Evolutionary conservation across 2,113 vertebrate genomes (phyloP), one percentile per base, ranked within the genome.

Genomic region (Lepus timidus): DNA sequence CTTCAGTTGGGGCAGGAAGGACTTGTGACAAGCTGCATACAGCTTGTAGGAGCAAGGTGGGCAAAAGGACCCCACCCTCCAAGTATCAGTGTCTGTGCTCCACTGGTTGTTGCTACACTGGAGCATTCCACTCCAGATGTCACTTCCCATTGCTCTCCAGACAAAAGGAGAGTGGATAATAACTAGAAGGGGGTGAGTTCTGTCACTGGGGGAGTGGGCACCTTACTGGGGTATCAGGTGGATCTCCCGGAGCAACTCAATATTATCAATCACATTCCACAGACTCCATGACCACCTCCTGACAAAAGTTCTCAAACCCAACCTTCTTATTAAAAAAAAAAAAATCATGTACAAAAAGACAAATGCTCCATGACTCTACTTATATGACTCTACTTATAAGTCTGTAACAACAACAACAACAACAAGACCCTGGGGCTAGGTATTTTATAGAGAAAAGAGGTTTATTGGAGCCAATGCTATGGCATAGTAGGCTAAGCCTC

Each of bases 101-200:
- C 49, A 39, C n/a, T n/a, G n/a, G 14, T 31, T n/a, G 25, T 44
- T 33, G 17, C 25, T 55, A 23, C 4, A 0, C 0, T 6, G 10
- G 58, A 2, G n/a, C 3, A 1, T 20, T 65, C 29, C 25, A 36
- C n/a, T 27, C 5, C n/a, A 64, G 10, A 12, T 51, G 23, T 20
- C 52, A 20, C 39, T 55, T 36, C 36, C 11, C 65, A 52, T 29
- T 58, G 29, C 9, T 29, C 75, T 92, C 12, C 44, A 88, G 76
- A 44, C 49, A 44, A 31, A 64, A 0, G 16, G 61, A 31, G 19
- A 17, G 49, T 19, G n/a, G 17, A 2, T 10, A 22, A 9, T 49
- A 6, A 49, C 3, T 0, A 29, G 44, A 33, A 64, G 20, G 49
- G 4, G 85, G 20, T 0, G 0, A 16, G 36, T 12, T 80, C 62